Evolutionary conservation across 1,140 invertebrate genomes (phyloP), one percentile per base, ranked within the genome.

Genomic region (Dreissena rostriformis): DNA sequence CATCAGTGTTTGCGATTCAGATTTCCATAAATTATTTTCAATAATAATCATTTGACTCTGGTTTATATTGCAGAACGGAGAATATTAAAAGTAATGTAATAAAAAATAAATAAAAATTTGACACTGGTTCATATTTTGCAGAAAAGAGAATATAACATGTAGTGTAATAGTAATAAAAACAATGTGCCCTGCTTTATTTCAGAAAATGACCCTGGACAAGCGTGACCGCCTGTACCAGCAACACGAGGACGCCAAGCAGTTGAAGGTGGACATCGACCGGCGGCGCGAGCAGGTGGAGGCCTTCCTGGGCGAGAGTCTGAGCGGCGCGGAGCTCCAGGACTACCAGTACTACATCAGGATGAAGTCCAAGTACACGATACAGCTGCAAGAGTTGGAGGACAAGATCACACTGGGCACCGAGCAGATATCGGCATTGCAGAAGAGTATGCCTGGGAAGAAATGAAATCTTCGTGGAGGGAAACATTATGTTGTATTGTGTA

Each of bases 341-440:
- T 98, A 97, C 91, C 96, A 97, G 88, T 96, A 97, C 91, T 98
- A 97, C 92, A 96, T 98, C 88, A 97, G 96, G 89, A 97, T 97
- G 96, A 98, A 98, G 94, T 96, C 96, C n/a, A 97, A 97, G 94
- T 94, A 98, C 67, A 96, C 97, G 86, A 96, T 98, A 91, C 97
- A 98, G 91, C 95, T 96, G 76, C 95, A 97, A 86, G 97, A 98
- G 91, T 96, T 98, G 82, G 96, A 96, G 86, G 97, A 98, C 91
- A 97, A 97, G 93, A 97, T 98, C 83, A 96, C 97, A 90, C 94
- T 97, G 67, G 97, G 96, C 52, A 96, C 97, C 92, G 97, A 98
- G 93, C 97, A 98, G 93, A 94, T 97, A n/a, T 49, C 84, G 57
- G 91, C 91, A 49, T 76, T 93, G 7, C 88, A 90, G 70, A 89